A percentile compares a stretch with the other conserved stretches of the same genome.
Conservation (phyloP, 2,888 invertebrate genomes). For the Melanchra persicariae region DNA sequence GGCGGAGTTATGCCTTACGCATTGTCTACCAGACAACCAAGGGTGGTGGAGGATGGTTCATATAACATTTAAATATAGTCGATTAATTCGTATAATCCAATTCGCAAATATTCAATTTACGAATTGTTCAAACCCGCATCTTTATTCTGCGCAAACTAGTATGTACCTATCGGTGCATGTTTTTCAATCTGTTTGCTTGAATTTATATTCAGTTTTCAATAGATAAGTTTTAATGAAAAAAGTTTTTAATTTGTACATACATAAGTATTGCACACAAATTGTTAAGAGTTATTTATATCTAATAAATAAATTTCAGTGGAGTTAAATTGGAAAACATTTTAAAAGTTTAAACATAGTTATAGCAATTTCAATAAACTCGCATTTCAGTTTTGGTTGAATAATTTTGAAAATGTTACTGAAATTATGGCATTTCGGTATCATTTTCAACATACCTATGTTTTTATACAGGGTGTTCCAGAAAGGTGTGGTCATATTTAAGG, state of each 20-base stretch:
- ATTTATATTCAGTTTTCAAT: constrained; percentile 24
- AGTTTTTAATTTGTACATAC: constrained; percentile 23
- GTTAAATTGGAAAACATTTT: constrained; percentile 10
- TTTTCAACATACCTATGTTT: too few relatives aligned
- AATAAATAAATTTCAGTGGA: constrained; percentile 22
- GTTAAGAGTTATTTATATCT: constrained; percentile 10
- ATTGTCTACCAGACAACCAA: too few relatives aligned
- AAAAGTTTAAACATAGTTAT: not conserved
- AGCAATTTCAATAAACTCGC: not conserved
- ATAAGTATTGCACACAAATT: constrained; percentile 4
- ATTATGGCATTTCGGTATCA: not conserved
- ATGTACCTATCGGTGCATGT: constrained; percentile 14
- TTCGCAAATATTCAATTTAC: constrained; percentile 17
- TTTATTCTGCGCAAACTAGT: not conserved
- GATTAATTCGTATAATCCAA: not conserved
- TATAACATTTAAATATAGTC: not conserved
- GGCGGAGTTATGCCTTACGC: too few relatives aligned
- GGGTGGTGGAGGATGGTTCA: too few relatives aligned
- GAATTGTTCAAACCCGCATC: constrained; percentile 2
- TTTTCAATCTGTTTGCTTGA: constrained; percentile 17
- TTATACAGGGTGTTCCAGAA: too few relatives aligned
- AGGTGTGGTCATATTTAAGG: too few relatives aligned
- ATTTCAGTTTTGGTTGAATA: not conserved
- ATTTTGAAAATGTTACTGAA: not conserved
- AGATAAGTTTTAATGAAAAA: constrained; percentile 40